Conservation (phyloP, 2,888 invertebrate species). For the Scaptomyza caliginosa region DNA sequence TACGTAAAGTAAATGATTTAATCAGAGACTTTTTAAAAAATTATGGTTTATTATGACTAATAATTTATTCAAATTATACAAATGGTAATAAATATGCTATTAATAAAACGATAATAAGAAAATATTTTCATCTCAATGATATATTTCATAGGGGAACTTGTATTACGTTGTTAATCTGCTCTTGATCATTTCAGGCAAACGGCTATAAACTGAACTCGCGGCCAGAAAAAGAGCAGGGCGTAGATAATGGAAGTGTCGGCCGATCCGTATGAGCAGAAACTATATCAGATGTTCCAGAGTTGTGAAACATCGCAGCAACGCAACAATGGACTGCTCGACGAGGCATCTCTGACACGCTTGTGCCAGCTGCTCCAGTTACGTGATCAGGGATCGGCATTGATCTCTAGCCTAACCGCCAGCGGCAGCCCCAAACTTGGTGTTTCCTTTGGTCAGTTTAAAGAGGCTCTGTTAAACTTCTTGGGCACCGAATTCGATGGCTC, state of each 20-base stretch:
- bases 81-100: not conserved
- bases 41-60: not conserved
- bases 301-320: conserved; percentile 87
- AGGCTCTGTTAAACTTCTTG: conserved; percentile 89
- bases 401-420: conserved; percentile 85
- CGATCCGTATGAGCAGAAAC: conserved; percentile 92
- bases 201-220: conserved; percentile 41
- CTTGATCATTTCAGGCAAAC: conserved; percentile 17
- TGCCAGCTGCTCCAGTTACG: conserved; percentile 92
- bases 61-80: not conserved
- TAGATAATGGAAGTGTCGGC: conserved; percentile 80
- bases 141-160: too few relatives aligned
- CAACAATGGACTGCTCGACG: conserved; percentile 88
- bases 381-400: conserved; percentile 88
- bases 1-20: not conserved
- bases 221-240: conserved; percentile 3
- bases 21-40: not conserved
- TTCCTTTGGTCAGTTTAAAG: conserved; percentile 90
- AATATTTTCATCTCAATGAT: too few relatives aligned
- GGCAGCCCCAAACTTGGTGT: conserved; percentile 83
- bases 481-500: conserved; percentile 84
- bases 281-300: conserved; percentile 91
- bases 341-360: conserved; percentile 87
- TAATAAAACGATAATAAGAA: not conserved
- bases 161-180: not conserved